Base-by-base conservation (phyloP, 2,113 vertebrate genomes). In the Rhegmatorhina hoffmannsi region DNA sequence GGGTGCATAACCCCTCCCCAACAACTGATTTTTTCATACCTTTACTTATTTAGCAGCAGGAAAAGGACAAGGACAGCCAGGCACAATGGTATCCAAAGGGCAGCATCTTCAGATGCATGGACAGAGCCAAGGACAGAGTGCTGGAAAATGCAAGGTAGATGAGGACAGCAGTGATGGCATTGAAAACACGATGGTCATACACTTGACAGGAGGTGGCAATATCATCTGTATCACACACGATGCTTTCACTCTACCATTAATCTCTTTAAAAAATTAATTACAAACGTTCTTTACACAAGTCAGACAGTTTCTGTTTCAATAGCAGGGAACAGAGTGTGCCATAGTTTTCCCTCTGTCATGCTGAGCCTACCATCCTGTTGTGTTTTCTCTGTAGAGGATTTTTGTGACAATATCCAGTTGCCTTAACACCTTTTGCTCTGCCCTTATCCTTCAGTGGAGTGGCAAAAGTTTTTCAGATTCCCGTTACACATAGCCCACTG, bases 381-480 rank as follows among this genome's bases (percentile, higher is more conserved):
- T 33, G 28, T 3, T 93, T 72, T 18, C 33, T 62, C 62, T 11
- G 34, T 28, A 52, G 38, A 86, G 34, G 24, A 63, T 69, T 90
- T 79, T 77, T 33, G 33, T 75, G 76, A 56, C 56, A 81, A 72
- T 84, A 94, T 90, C 89, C 6, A 5, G 53, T 88, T 80, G 70
- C 75, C 31, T 94, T 49, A 64, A 64, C 89, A 87, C 77, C 79
- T 92, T 95, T 72, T 56, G 47, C 76, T 91, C 36, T 94, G 84
- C 81, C 60, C 81, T 91, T 90, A 85, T 58, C 87, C 59, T 74
- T 80, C 67, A 72, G 79, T 11, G 3, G 72, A 24, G 53, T 36
- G 90, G 79, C 68, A 74, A 46, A 68, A 67, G 83, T 59, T 86
- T 82, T 94, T 59, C 60, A 89, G 85, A 88, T 89, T 94, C 90